Evolutionary conservation across 2,888 invertebrate species (phyloP).

Genomic region (Tinea trinotella): DNA sequence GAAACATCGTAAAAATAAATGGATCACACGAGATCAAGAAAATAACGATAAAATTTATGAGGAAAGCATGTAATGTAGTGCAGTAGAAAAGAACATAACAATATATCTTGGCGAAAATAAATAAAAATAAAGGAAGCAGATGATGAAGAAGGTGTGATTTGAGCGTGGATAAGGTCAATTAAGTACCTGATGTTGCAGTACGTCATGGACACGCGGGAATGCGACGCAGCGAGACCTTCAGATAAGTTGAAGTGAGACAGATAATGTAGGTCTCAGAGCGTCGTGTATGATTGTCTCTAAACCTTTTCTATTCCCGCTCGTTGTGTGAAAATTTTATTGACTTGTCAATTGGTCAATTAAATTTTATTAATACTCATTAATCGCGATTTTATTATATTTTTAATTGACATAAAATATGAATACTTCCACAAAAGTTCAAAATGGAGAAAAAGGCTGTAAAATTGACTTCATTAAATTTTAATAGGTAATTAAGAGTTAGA

Average conservation of each 20-base stretch:
- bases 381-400: background rate
- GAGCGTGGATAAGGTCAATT: slow-evolving; percentile 20
- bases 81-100: background rate
- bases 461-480: background rate
- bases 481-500: slow-evolving; percentile 1
- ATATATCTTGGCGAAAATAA: slow-evolving; percentile 1
- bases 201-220: slow-evolving; percentile 45
- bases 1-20: background rate
- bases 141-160: slow-evolving; percentile 18
- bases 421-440: background rate
- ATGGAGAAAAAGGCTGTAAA: background rate
- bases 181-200: slow-evolving; percentile 49
- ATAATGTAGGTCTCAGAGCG: slow-evolving; percentile 17
- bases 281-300: slow-evolving; percentile 1
- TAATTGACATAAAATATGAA: background rate
- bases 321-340: background rate
- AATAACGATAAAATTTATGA: background rate
- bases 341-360: background rate
- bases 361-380: background rate
- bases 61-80: background rate
- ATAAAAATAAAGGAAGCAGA: slow-evolving; percentile 15
- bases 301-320: background rate
- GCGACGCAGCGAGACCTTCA: slow-evolving; percentile 38
- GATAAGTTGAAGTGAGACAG: slow-evolving; percentile 34
- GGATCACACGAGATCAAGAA: background rate